phyloP scores from a whole-genome alignment of 2,888 invertebrate genomes.

The Azorinus chamasolen region DNA sequence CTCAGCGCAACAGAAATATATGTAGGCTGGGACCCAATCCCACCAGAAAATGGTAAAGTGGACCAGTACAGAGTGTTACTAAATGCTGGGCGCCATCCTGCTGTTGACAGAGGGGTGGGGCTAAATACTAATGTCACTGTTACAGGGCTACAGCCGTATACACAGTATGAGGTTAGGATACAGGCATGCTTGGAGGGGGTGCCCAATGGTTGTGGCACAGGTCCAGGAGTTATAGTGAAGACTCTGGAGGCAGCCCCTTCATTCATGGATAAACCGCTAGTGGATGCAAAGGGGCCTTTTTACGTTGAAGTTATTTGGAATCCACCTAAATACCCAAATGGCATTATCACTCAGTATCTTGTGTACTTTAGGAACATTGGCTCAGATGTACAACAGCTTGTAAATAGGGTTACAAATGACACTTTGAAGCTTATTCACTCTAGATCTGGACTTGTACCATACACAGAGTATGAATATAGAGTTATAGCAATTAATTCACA shows the following conservation, averaged over 20 bases:
- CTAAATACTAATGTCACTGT: slow-evolving; percentile 64
- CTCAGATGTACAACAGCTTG: slow-evolving; percentile 70
- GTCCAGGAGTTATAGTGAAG: slow-evolving; percentile 74
- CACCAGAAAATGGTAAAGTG: slow-evolving; percentile 69
- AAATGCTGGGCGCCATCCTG: slow-evolving; percentile 77
- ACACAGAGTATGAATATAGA: slow-evolving; percentile 82
- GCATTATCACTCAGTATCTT: slow-evolving; percentile 80
- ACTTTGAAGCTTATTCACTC: slow-evolving; percentile 78
- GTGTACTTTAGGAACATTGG: slow-evolving; percentile 74
- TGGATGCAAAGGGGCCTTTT: slow-evolving; percentile 72
- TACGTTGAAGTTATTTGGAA: slow-evolving; percentile 80
- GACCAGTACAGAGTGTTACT: slow-evolving; percentile 84
- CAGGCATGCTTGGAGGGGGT: slow-evolving; percentile 82
- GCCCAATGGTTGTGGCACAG: slow-evolving; percentile 83
- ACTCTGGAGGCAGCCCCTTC: slow-evolving; percentile 81
- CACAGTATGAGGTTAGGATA: slow-evolving; percentile 81
- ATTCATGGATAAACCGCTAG: slow-evolving; percentile 72
- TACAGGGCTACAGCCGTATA: slow-evolving; percentile 79
- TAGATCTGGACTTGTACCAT: slow-evolving; percentile 80
- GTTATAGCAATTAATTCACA: slow-evolving; percentile 79
- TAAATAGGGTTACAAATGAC: slow-evolving; percentile 70
- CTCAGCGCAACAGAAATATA: slow-evolving; percentile 73
- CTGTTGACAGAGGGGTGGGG: slow-evolving; percentile 77
- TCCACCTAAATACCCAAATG: slow-evolving; percentile 82
- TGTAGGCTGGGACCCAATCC: slow-evolving; percentile 79